Conservation (phyloP, 2,888 invertebrate genomes). For the Chrysomela aeneicollis region DNA sequence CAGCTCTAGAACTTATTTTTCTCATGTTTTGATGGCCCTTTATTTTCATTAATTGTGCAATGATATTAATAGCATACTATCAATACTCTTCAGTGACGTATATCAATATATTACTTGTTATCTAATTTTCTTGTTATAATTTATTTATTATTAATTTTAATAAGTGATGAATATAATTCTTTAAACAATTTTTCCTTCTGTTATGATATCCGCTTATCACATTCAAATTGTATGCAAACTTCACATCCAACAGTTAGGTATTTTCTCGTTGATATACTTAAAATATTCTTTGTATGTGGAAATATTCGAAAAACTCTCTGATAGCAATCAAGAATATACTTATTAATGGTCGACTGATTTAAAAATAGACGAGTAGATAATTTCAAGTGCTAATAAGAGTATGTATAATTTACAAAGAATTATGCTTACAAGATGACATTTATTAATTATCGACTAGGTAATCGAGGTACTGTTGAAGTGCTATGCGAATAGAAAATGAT, state of each 20-base stretch:
- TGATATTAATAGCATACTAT: background rate
- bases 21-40: background rate
- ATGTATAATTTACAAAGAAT: slow-evolving; percentile 13
- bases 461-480: background rate
- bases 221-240: background rate
- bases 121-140: background rate
- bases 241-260: too few relatives aligned
- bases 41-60: background rate
- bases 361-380: slow-evolving; percentile 18
- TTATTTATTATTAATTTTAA: background rate
- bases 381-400: slow-evolving; percentile 7
- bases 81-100: background rate
- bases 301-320: slow-evolving; percentile 6
- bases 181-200: background rate
- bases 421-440: slow-evolving; percentile 20
- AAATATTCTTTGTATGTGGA: slow-evolving; percentile 10
- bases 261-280: too few relatives aligned
- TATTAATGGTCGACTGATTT: slow-evolving; percentile 22
- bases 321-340: slow-evolving; percentile 24
- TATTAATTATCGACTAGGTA: slow-evolving; percentile 5
- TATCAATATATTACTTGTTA: background rate
- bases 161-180: too few relatives aligned
- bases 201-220: background rate
- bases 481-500: slow-evolving; percentile 5
- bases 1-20: background rate